Evolutionary conservation across 1,140 invertebrate genomes (phyloP).

Genomic region (Spodoptera frugiperda): DNA sequence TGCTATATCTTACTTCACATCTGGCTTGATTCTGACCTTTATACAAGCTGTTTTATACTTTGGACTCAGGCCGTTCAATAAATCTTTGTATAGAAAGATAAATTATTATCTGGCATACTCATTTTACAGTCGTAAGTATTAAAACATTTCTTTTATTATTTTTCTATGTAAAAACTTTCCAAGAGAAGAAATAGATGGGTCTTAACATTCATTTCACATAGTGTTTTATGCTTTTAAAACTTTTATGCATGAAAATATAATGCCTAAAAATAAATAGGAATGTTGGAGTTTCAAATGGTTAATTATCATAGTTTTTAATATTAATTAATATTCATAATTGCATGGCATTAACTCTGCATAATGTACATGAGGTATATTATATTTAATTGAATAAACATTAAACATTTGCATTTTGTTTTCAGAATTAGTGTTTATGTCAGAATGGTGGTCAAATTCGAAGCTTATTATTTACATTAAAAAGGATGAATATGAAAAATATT

Average conservation of each 20-base stretch:
- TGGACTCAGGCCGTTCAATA: slow-evolving; percentile 91
- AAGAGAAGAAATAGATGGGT: too few species aligned
- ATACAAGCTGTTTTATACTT: slow-evolving; percentile 92
- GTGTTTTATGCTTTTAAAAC: too few species aligned
- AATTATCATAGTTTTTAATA: too few species aligned
- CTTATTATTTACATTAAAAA: slow-evolving; percentile 92
- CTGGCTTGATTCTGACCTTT: slow-evolving; percentile 95
- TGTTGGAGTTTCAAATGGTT: too few species aligned
- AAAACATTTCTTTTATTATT: neutral
- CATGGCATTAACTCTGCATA: too few species aligned
- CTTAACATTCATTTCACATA: too few species aligned
- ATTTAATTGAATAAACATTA: too few species aligned
- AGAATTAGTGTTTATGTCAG: slow-evolving; percentile 96
- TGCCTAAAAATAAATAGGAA: too few species aligned
- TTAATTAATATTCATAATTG: too few species aligned
- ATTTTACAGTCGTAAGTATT: slow-evolving; percentile 95
- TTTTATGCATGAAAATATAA: too few species aligned
- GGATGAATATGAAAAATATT: slow-evolving; percentile 92
- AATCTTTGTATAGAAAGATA: slow-evolving; percentile 93
- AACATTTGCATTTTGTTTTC: slow-evolving; percentile 58
- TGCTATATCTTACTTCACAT: slow-evolving; percentile 95
- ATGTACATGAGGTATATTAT: too few species aligned
- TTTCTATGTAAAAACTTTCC: neutral
- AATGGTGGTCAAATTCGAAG: slow-evolving; percentile 96
- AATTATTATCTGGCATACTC: slow-evolving; percentile 97